Evolutionary conservation across 2,888 invertebrate genomes (phyloP).

Genomic region (Cosmorhoe ocellata): DNA sequence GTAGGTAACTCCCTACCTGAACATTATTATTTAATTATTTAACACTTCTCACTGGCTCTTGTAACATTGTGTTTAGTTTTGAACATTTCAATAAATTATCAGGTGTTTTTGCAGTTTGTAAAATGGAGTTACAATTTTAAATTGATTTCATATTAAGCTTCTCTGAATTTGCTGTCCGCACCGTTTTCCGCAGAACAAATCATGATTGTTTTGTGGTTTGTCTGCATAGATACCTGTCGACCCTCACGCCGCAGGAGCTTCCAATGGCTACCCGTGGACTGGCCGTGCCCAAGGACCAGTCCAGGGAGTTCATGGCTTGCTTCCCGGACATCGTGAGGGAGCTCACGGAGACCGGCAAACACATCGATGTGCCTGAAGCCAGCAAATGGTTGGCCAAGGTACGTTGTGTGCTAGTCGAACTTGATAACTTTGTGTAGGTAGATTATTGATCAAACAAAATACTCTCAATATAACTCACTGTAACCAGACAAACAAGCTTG

Average conservation of each 20-base stretch:
- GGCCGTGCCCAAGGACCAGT: conserved; percentile 90
- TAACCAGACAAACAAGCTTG: not conserved
- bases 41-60: too few species aligned
- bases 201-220: conserved; percentile 16
- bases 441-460: not conserved
- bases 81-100: too few species aligned
- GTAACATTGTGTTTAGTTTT: too few species aligned
- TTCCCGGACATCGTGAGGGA: conserved; percentile 94
- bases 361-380: conserved; percentile 89
- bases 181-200: conserved; percentile 4
- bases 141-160: too few species aligned
- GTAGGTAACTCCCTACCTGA: not conserved
- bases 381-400: conserved; percentile 92
- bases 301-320: conserved; percentile 92
- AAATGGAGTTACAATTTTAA: too few species aligned
- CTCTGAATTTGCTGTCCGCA: not conserved
- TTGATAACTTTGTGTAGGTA: conserved; percentile 35
- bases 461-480: not conserved
- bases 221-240: conserved; percentile 79
- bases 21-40: not conserved
- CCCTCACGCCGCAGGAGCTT: conserved; percentile 83
- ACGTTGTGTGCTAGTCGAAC: conserved; percentile 58
- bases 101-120: not conserved
- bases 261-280: conserved; percentile 84
- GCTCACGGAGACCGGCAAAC: conserved; percentile 88